Evolutionary conservation across 2,888 invertebrate genomes (phyloP), one percentile per base, ranked within the genome.

Genomic region (Acronicta aceris): DNA sequence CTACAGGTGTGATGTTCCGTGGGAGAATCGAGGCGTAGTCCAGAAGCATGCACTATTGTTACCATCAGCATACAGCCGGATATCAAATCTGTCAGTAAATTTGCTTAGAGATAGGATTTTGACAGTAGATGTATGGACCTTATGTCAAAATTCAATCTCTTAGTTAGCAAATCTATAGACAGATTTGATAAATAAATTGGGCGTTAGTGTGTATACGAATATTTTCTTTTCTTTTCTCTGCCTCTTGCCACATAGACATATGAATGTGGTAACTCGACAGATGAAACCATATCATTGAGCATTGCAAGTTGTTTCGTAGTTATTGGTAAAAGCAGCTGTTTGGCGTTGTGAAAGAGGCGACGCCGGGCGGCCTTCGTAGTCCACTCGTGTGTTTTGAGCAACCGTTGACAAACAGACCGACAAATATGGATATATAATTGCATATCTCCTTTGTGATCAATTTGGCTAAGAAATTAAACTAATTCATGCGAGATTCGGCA

Each of bases 341-440:
- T 46, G n/a, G n/a, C n/a, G 33, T 75, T 74, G 40, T 52, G 74
- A 66, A 72, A 75, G 55, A 65, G 58, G 65, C 47, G 40, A 46
- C 47, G 53, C 58, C 38, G 17, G 74, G 12, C 40, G 72, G 59
- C 76, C 74, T 74, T 76, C 72, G 10, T 46, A 46, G 59, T 48
- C 51, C 50, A 64, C 59, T 61, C 61, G 58, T 59, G 45, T 60
- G 75, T 27, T 69, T 69, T 72, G 64, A 72, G 69, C 72, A 74
- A 75, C 59, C 16, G 57, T 66, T 49, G 57, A 70, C 67, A 72
- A 63, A 69, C 65, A 56, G 48, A 41, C 59, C 16, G 53, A 60
- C 59, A 59, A 47, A 65, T 65, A 56, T 60, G 59, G 49, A 69
- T 38, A 25, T 60, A 42, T 49, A 50, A 69, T 74, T 74, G 74